These are phyloP conservation scores for Heteromormyrus szaboi DNA, from an alignment of 2,797 vertebrate genomes.

Conservation along the genomic window DNA sequence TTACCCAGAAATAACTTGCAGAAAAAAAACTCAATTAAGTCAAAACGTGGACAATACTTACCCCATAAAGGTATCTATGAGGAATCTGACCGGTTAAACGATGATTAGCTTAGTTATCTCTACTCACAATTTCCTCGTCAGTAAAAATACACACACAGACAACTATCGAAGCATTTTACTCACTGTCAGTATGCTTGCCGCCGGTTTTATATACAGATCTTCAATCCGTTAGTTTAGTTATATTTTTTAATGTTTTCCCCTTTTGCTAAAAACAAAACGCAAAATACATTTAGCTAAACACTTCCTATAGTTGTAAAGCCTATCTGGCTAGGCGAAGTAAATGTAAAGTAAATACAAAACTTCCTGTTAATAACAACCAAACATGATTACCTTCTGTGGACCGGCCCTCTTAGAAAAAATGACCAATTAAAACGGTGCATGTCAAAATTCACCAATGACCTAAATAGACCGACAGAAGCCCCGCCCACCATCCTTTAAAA, in stretches of 20 bases:
- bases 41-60: neutral
- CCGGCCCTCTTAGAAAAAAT: neutral
- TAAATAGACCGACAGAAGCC: neutral
- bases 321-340: neutral
- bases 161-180: neutral
- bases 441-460: constrained; percentile 7
- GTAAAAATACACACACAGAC: neutral
- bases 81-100: neutral
- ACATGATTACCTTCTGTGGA: neutral
- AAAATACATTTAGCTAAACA: neutral
- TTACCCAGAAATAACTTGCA: neutral
- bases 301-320: constrained; percentile 1
- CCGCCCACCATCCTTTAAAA: neutral
- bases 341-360: constrained; percentile 15
- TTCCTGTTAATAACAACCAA: constrained; percentile 17
- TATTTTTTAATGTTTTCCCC: neutral
- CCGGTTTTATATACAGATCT: neutral
- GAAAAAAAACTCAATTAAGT: neutral
- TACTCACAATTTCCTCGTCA: neutral
- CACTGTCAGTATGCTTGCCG: constrained; percentile 11
- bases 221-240: neutral
- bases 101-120: neutral
- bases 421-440: constrained; percentile 3
- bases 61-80: neutral
- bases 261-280: neutral